phyloP scores from a whole-genome alignment of 2,797 vertebrate species.

The Lithobates pipiens region DNA sequence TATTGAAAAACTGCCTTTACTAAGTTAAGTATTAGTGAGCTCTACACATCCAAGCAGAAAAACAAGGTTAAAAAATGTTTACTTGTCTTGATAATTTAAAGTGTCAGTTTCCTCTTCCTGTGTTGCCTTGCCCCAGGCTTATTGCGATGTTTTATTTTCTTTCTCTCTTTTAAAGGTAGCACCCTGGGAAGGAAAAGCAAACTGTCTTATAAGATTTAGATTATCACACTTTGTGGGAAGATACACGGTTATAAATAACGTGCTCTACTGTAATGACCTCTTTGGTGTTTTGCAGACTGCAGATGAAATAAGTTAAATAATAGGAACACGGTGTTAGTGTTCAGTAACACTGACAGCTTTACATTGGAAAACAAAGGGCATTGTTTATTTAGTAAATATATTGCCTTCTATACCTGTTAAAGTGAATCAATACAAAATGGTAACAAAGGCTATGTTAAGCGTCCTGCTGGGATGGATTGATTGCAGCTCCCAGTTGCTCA shows the following conservation, averaged over 20 bases:
- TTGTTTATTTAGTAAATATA: too few relatives aligned
- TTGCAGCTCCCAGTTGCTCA: too few relatives aligned
- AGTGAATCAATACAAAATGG: too few relatives aligned
- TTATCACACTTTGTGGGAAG: conserved; percentile 45
- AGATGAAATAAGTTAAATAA: not conserved
- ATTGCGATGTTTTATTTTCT: conserved; percentile 31
- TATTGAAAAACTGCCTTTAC: not conserved
- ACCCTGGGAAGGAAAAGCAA: conserved; percentile 30
- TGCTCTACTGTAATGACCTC: conserved; percentile 5
- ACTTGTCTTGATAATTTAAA: conserved; percentile 59
- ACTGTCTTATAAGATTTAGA: conserved; percentile 52
- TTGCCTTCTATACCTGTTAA: too few relatives aligned
- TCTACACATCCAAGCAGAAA: conserved; percentile 19
- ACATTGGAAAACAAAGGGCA: not conserved
- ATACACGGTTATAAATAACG: conserved; percentile 33
- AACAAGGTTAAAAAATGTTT: conserved; percentile 53
- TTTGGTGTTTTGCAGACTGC: not conserved
- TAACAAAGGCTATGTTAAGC: too few relatives aligned
- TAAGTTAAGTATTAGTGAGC: not conserved
- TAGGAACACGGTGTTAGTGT: not conserved
- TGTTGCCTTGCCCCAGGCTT: conserved; percentile 36
- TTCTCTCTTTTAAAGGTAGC: conserved; percentile 39
- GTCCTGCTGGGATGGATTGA: too few relatives aligned
- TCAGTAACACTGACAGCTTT: not conserved
- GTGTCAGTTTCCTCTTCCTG: conserved; percentile 54